These are phyloP conservation scores for Paradoxurus hermaphroditus DNA, from an alignment of 2,113 vertebrate genomes.

Conservation along the genomic window DNA sequence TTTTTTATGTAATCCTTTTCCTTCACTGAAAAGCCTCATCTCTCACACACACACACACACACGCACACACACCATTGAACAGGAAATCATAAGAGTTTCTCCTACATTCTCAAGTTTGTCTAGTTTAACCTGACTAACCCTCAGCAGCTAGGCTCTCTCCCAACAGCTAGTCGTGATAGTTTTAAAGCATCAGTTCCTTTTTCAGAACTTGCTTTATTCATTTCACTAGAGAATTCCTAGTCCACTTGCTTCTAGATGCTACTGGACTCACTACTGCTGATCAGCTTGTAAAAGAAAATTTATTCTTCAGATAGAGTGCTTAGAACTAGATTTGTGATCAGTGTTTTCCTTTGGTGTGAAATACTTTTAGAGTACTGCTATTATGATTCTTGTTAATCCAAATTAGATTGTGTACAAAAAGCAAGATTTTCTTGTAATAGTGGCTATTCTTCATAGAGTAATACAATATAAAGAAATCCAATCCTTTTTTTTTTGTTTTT, in stretches of 20 bases:
- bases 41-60: not conserved
- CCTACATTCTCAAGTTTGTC: not conserved
- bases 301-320: conserved; percentile 25
- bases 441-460: conserved; percentile 42
- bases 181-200: not conserved
- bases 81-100: conserved; percentile 16
- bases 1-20: not conserved
- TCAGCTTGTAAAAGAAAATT: conserved; percentile 31
- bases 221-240: not conserved
- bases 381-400: conserved; percentile 1
- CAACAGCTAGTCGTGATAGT: not conserved
- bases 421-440: conserved; percentile 57
- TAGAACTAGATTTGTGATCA: conserved; percentile 45
- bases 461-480: conserved; percentile 25
- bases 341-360: conserved; percentile 38
- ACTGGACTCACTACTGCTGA: not conserved
- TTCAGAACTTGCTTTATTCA: conserved; percentile 23
- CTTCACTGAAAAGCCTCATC: not conserved
- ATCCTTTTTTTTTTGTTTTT: not conserved
- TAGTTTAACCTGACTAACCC: not conserved
- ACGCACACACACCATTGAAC: too few species aligned
- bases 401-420: conserved; percentile 62
- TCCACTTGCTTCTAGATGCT: not conserved
- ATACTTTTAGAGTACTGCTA: not conserved
- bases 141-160: not conserved